These are phyloP conservation scores for Urechis unicinctus DNA, from an alignment of 2,888 invertebrate genomes.

Conservation along the genomic window DNA sequence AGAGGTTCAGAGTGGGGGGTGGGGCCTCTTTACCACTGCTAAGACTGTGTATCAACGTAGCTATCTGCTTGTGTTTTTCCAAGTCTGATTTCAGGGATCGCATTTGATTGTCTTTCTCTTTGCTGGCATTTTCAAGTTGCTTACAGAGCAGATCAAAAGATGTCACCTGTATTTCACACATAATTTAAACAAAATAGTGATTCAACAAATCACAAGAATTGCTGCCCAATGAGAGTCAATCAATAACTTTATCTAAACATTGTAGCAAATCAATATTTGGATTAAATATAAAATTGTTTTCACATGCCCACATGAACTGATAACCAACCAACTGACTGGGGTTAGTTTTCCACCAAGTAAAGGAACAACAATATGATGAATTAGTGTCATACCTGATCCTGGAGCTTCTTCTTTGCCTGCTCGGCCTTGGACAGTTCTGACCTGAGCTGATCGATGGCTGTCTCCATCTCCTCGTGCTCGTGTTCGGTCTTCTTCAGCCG, in stretches of 20 bases:
- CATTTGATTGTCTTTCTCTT: constrained; percentile 24
- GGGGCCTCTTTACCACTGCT: too few species aligned
- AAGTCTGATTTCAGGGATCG: constrained; percentile 28
- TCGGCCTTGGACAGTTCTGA: constrained; percentile 31
- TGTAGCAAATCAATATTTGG: too few species aligned
- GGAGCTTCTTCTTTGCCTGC: constrained; percentile 31
- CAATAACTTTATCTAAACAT: too few species aligned
- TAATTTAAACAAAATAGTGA: neutral
- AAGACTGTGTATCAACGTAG: constrained; percentile 41
- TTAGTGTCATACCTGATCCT: constrained; percentile 26
- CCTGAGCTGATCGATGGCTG: constrained; percentile 34
- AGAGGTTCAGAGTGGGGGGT: too few species aligned
- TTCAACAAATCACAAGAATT: too few species aligned
- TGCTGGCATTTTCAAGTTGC: constrained; percentile 29
- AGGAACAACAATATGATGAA: neutral
- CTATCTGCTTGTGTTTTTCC: constrained; percentile 40
- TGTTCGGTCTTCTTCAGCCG: constrained; percentile 25
- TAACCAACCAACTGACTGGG: too few species aligned
- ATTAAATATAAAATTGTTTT: too few species aligned
- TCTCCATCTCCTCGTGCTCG: constrained; percentile 31
- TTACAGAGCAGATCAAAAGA: constrained; percentile 34
- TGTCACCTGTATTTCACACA: constrained; percentile 25
- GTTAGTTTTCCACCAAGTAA: neutral
- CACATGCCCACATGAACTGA: too few species aligned
- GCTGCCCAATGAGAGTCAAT: too few species aligned